A percentile compares a stretch with the other conserved stretches of the same genome.
phyloP scores from a whole-genome alignment of 1,140 invertebrate genomes.

The Chlorops oryzae region DNA sequence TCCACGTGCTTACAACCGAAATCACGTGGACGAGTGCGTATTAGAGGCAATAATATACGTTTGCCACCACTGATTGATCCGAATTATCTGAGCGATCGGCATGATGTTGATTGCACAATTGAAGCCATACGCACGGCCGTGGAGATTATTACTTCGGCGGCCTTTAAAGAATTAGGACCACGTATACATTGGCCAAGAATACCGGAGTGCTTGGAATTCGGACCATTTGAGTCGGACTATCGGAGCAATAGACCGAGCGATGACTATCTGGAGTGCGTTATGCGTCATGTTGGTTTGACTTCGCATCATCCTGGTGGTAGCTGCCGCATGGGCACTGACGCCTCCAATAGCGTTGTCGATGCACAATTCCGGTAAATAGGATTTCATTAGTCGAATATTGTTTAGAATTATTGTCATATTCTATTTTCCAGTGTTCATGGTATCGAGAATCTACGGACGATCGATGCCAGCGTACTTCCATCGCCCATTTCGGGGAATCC shows the following conservation, averaged over 20 bases:
- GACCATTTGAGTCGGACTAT: constrained; percentile 37
- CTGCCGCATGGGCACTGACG: constrained; percentile 58
- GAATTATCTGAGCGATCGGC: constrained; percentile 58
- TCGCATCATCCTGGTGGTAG: constrained; percentile 65
- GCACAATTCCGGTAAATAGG: constrained; percentile 25
- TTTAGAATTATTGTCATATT: background rate
- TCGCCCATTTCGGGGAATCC: constrained; percentile 61
- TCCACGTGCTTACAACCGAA: constrained; percentile 60
- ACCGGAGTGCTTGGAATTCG: constrained; percentile 52
- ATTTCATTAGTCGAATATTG: background rate
- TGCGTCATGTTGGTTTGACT: constrained; percentile 58
- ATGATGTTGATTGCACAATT: constrained; percentile 59
- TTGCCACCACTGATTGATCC: constrained; percentile 67
- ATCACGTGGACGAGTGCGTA: constrained; percentile 58
- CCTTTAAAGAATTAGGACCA: constrained; percentile 58
- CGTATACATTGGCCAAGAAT: constrained; percentile 59
- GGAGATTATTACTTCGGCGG: constrained; percentile 50
- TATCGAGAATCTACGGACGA: constrained; percentile 56
- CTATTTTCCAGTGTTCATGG: constrained; percentile 55
- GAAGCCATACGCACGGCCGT: constrained; percentile 57
- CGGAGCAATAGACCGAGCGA: constrained; percentile 46
- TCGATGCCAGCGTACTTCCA: constrained; percentile 68
- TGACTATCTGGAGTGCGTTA: constrained; percentile 60
- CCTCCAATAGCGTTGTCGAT: constrained; percentile 49
- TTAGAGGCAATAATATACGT: constrained; percentile 53